A percentile compares a stretch with the other conserved stretches of the same genome.
phyloP scores from a whole-genome alignment of 2,888 invertebrate species.

The Lasioglossum malachurum region DNA sequence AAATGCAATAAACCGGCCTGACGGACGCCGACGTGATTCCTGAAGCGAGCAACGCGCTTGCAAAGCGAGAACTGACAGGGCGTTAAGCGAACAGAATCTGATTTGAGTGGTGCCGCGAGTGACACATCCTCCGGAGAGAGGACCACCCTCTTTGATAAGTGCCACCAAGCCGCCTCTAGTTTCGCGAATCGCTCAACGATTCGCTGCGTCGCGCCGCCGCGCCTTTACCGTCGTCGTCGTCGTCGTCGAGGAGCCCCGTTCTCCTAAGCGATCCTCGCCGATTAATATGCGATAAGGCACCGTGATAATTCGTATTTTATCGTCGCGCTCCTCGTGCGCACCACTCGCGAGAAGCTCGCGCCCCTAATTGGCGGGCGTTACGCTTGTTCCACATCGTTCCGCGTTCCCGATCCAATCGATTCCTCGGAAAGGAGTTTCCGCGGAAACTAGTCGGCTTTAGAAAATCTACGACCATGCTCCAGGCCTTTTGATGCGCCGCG shows the following conservation, averaged over 20 bases:
- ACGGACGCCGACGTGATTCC: constrained; percentile 74
- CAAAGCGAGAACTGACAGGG: constrained; percentile 74
- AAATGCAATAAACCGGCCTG: constrained; percentile 79
- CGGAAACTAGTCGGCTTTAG: not conserved
- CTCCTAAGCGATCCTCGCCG: not conserved
- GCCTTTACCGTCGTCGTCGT: not conserved
- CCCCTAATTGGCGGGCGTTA: constrained; percentile 43
- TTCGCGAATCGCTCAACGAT: constrained; percentile 37
- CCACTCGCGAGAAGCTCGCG: not conserved
- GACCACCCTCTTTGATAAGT: constrained; percentile 58
- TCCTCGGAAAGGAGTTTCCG: constrained; percentile 10
- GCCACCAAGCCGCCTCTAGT: constrained; percentile 14
- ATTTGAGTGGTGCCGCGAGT: constrained; percentile 67
- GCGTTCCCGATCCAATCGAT: constrained; percentile 32
- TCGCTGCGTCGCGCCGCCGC: not conserved
- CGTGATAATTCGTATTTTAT: constrained; percentile 49
- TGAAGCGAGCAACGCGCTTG: constrained; percentile 71
- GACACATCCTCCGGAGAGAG: constrained; percentile 60
- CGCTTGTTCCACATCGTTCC: not conserved
- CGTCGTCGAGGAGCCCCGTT: not conserved
- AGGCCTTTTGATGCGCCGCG: not conserved
- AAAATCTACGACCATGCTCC: not conserved
- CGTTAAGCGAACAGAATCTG: constrained; percentile 74
- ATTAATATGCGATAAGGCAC: constrained; percentile 47
- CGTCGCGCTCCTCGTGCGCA: not conserved